Conservation (phyloP, 2,113 vertebrate species). For the Gopherus flavomarginatus region DNA sequence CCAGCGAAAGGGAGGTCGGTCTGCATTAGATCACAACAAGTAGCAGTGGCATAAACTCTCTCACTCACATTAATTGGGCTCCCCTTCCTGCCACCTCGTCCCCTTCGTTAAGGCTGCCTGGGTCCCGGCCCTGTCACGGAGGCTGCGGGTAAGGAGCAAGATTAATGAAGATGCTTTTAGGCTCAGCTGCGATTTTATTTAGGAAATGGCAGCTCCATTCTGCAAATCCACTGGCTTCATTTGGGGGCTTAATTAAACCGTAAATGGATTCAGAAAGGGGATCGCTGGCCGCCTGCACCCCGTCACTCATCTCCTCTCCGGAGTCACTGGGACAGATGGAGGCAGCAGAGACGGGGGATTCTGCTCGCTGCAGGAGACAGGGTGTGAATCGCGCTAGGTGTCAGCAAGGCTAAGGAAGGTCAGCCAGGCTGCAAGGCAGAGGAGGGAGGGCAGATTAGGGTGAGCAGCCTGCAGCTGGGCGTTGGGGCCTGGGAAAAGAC, state of each 20-base stretch:
- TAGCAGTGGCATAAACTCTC: rapidly evolving
- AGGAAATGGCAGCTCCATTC: neutral
- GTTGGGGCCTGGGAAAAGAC: neutral
- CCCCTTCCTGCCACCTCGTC: neutral
- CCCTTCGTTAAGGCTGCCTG: neutral
- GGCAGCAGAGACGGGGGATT: neutral
- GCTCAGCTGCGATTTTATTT: neutral
- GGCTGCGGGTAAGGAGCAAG: neutral
- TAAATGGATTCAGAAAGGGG: neutral
- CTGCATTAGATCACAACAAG: neutral
- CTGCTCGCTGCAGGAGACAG: too few relatives aligned
- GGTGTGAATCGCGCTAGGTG: neutral
- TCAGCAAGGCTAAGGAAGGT: too few relatives aligned
- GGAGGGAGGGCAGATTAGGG: neutral
- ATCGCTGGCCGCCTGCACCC: neutral
- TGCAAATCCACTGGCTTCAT: neutral
- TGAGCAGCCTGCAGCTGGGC: neutral
- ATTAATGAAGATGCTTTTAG: neutral
- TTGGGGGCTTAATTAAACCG: neutral
- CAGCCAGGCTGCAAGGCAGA: too few relatives aligned
- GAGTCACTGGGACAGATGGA: neutral
- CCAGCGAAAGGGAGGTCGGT: neutral
- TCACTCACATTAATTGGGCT: neutral
- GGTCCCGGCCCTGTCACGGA: neutral
- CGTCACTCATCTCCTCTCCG: neutral